Evolutionary conservation across 2,888 invertebrate genomes (phyloP).

Genomic region (Mycalesis mineus): DNA sequence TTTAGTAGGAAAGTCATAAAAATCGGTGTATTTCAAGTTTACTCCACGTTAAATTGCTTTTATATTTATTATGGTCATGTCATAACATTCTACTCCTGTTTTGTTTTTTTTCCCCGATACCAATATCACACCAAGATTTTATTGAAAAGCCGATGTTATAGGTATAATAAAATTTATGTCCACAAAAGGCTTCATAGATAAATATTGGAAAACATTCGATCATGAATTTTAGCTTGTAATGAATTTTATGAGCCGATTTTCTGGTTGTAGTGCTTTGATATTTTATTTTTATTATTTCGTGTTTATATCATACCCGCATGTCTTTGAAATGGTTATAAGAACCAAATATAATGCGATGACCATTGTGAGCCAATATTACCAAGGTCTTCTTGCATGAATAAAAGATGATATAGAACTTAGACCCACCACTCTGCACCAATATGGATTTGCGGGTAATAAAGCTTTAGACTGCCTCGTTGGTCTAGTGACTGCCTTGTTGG

Average conservation of each 20-base stretch:
- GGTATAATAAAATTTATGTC: constrained; percentile 56
- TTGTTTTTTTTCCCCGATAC: constrained; percentile 44
- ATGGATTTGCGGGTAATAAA: too few species aligned
- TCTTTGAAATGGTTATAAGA: too few species aligned
- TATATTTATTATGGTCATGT: constrained; percentile 46
- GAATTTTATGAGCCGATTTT: constrained; percentile 18
- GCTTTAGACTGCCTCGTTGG: too few species aligned
- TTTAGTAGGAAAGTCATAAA: constrained; percentile 27
- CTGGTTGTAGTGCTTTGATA: not conserved
- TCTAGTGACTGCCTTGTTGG: too few species aligned
- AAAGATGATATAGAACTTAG: too few species aligned
- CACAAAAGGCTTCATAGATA: constrained; percentile 45
- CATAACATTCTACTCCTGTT: constrained; percentile 48
- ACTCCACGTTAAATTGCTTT: constrained; percentile 45
- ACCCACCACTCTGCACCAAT: too few species aligned
- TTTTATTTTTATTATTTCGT: not conserved
- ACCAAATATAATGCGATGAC: too few species aligned
- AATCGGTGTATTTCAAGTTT: constrained; percentile 36
- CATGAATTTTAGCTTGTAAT: constrained; percentile 26
- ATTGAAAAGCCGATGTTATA: constrained; percentile 60
- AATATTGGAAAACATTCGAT: constrained; percentile 42
- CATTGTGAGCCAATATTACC: too few species aligned
- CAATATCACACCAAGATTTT: constrained; percentile 50
- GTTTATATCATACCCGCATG: not conserved
- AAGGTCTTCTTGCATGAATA: too few species aligned